Evolutionary conservation across 2,113 vertebrate species (phyloP).

Genomic region (Gobio gobio): DNA sequence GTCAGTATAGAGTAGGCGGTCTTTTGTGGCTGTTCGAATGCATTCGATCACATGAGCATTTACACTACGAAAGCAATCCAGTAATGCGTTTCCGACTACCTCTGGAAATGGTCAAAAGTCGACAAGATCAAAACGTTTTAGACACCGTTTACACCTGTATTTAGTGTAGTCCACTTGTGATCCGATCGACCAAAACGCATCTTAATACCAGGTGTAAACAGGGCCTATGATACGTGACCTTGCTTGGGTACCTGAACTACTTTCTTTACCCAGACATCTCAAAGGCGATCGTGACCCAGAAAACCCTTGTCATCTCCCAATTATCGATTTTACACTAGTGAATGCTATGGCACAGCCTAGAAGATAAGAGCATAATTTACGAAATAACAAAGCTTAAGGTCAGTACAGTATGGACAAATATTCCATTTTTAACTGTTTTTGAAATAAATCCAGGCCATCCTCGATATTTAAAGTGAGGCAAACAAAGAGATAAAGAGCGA

Average conservation of each 20-base stretch:
- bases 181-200: too few relatives aligned
- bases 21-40: too few relatives aligned
- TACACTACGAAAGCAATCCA: too few relatives aligned
- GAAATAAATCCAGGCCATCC: neutral
- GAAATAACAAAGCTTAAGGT: conserved; percentile 9
- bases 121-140: too few relatives aligned
- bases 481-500: conserved; percentile 21
- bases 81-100: too few relatives aligned
- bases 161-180: too few relatives aligned
- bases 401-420: neutral
- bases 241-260: conserved; percentile 68
- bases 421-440: neutral
- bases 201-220: too few relatives aligned
- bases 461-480: neutral
- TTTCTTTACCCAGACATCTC: neutral
- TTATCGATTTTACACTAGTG: neutral
- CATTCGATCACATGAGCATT: too few relatives aligned
- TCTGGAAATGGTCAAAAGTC: too few relatives aligned
- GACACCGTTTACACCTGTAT: too few relatives aligned
- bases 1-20: too few relatives aligned
- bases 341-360: neutral
- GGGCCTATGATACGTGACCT: conserved; percentile 75
- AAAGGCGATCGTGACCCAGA: neutral
- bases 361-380: neutral
- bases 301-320: neutral